Conservation (phyloP, 2,888 invertebrate genomes). For the Xestia c-nigrum region DNA sequence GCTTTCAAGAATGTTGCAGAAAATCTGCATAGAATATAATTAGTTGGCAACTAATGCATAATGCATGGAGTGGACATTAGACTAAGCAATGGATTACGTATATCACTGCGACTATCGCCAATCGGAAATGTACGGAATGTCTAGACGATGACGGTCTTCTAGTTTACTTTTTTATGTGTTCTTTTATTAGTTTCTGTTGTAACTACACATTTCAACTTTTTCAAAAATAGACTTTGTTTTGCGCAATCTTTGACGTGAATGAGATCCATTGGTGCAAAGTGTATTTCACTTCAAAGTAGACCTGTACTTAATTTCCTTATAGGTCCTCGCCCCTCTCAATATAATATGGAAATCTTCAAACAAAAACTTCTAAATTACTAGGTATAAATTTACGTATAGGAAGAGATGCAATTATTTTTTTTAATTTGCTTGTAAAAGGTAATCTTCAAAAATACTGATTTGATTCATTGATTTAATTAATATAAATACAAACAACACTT, state of each 20-base stretch:
- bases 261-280: background rate
- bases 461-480: background rate
- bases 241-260: background rate
- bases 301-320: background rate
- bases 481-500: no score
- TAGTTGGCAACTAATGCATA: conserved; percentile 31
- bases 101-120: conserved; percentile 6
- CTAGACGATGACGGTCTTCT: conserved; percentile 30
- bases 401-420: no score
- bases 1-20: conserved; percentile 28
- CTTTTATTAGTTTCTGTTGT: conserved; percentile 12
- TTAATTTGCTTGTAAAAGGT: background rate
- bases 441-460: background rate
- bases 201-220: conserved; percentile 6
- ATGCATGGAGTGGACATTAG: conserved; percentile 24
- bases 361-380: no score
- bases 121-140: conserved; percentile 29
- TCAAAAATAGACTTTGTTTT: background rate
- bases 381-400: background rate
- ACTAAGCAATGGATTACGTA: conserved; percentile 22
- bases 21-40: conserved; percentile 29
- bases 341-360: no score
- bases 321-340: no score
- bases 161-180: conserved; percentile 13
- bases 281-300: background rate